Conservation (phyloP, 1,140 invertebrate genomes). For the Pissodes strobi region DNA sequence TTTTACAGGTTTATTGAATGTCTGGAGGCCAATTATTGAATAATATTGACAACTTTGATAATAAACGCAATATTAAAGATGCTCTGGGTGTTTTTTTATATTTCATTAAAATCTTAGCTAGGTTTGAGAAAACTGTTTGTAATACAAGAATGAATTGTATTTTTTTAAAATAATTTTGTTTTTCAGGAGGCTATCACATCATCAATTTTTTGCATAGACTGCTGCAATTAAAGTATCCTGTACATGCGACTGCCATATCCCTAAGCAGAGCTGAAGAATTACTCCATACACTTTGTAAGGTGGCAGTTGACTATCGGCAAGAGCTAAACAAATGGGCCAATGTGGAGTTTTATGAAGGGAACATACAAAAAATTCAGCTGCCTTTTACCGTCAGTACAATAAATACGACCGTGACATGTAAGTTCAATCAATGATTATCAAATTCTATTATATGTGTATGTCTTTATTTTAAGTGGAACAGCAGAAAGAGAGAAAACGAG, state of each 20-base stretch:
- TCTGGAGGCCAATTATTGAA: too few relatives aligned
- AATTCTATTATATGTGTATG: too few relatives aligned
- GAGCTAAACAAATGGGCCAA: conserved; percentile 82
- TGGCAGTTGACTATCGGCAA: conserved; percentile 78
- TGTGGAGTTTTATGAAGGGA: conserved; percentile 78
- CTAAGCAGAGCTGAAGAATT: conserved; percentile 86
- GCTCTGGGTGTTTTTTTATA: too few relatives aligned
- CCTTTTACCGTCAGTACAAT: conserved; percentile 70
- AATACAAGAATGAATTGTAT: neutral
- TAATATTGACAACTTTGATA: too few relatives aligned
- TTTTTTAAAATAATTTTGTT: neutral
- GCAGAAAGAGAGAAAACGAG: conserved; percentile 82
- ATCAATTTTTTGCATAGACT: conserved; percentile 84
- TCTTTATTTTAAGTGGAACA: conserved; percentile 74
- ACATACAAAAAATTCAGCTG: conserved; percentile 84
- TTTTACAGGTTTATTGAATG: too few relatives aligned
- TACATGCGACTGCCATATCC: conserved; percentile 85
- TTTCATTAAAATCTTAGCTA: neutral
- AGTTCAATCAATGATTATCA: too few relatives aligned
- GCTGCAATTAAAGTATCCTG: conserved; percentile 93
- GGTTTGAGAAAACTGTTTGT: neutral
- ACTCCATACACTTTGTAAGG: conserved; percentile 76
- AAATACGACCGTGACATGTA: conserved; percentile 61
- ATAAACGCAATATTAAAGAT: too few relatives aligned
- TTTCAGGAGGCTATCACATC: conserved; percentile 78